Evolutionary conservation across 1,140 invertebrate genomes (phyloP), one percentile per base, ranked within the genome.

Genomic region (Drosophila novamexicana): DNA sequence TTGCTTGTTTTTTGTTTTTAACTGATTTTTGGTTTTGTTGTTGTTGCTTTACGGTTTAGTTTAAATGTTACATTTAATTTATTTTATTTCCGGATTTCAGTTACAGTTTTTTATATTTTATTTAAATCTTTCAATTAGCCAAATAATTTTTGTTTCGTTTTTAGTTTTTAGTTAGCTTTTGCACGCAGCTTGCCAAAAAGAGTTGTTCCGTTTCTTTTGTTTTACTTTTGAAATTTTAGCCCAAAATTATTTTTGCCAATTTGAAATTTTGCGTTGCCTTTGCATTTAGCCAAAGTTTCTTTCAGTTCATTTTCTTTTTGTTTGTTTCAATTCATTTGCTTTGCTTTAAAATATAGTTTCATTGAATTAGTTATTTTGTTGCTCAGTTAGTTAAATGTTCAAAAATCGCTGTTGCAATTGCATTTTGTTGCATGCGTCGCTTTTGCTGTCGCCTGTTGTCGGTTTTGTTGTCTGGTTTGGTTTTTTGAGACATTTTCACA

Each of bases 401-500:
- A 52, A 88, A 83, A 83, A 61, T 70, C 52, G 36, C 58, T 34
- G 36, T 65, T 67, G 65, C 49, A 37, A 52, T 74, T 8, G 79
- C 73, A 88, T 88, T 83, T 83, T 71, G 62, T 68, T 62, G 82
- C 56, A 68, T 78, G 59, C 36, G 81, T 53, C 66, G 66, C 52
- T 81, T 53, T 52, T 68, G 62, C n/a, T 63, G 77, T 47, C 71
- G 79, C 54, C 69, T 67, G 42, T 71, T 61, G 56, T 66, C 68
- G 37, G 44, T 76, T 64, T 76, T 78, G 57, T 62, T 64, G 36
- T 67, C 68, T 61, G 67, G 45, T 62, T 83, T 84, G 50, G 72
- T 79, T 82, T 65, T 57, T 69, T 50, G 71, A 83, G 84, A 73
- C 83, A 88, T 88, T 88, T 88, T 88, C 79, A 88, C 83, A 88